These are phyloP conservation scores for Desmophyllum pertusum DNA, from an alignment of 92 coral and sea anemone species.

Conservation along the genomic window DNA sequence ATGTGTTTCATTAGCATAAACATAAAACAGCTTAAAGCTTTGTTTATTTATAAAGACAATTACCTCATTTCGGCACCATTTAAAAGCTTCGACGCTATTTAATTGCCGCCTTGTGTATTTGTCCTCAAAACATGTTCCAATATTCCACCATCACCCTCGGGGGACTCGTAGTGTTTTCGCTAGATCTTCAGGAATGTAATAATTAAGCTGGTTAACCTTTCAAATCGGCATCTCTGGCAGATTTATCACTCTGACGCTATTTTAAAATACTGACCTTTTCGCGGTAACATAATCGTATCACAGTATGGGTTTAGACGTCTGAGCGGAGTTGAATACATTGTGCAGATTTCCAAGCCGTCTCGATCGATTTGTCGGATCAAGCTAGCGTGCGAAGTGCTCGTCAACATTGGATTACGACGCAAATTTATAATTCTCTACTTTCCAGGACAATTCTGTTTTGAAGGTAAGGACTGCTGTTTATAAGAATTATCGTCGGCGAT, in stretches of 20 bases:
- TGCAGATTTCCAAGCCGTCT: neutral
- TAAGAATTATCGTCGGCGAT: neutral
- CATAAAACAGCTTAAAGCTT: slow-evolving; percentile 18
- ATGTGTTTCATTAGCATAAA: slow-evolving; percentile 17
- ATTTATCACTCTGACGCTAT: slow-evolving; percentile 6
- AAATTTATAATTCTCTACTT: neutral
- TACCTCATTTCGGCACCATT: neutral
- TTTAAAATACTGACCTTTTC: slow-evolving; percentile 14
- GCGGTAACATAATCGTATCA: slow-evolving; percentile 26
- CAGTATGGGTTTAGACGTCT: slow-evolving; percentile 9
- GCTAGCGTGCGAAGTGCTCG: neutral
- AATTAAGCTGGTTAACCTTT: slow-evolving; percentile 24
- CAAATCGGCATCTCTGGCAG: slow-evolving; percentile 2
- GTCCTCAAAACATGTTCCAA: slow-evolving; percentile 15
- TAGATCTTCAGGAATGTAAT: slow-evolving; percentile 32
- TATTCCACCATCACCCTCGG: neutral
- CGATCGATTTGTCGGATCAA: neutral
- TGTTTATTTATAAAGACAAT: slow-evolving; percentile 28
- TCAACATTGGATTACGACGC: neutral
- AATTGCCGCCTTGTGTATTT: slow-evolving; percentile 19
- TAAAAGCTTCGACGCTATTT: neutral
- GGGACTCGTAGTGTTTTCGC: slow-evolving; percentile 21
- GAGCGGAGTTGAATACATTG: too few species aligned
- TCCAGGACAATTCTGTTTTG: neutral
- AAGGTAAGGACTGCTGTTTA: slow-evolving; percentile 1